Conservation (phyloP, 1,140 invertebrate species). For the Daktulosphaira vitifoliae region DNA sequence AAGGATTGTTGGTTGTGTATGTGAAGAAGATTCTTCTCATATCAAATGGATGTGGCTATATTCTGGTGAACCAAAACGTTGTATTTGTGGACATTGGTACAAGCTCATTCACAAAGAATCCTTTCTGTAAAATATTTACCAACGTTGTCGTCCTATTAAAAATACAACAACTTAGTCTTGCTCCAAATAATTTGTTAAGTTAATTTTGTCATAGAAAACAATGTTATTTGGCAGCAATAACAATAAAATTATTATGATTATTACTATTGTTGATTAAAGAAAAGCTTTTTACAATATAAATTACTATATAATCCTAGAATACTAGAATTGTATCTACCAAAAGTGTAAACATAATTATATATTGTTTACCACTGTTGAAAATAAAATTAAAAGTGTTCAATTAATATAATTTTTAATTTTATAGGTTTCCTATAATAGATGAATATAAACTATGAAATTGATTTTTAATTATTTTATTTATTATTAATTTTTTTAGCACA, state of each 20-base stretch:
- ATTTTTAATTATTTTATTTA: no score
- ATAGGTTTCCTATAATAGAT: no score
- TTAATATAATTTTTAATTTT: no score
- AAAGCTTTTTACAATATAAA: background rate
- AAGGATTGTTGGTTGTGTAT: constrained; percentile 89
- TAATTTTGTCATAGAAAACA: constrained; percentile 24
- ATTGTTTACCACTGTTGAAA: no score
- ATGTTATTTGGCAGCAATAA: constrained; percentile 3
- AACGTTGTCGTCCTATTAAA: background rate
- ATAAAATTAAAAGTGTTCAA: no score
- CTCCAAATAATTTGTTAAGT: constrained; percentile 21
- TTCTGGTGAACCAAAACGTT: constrained; percentile 76
- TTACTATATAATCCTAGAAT: background rate
- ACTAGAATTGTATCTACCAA: constrained; percentile 7
- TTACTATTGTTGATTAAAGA: background rate
- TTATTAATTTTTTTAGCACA: no score
- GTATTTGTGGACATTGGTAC: constrained; percentile 94
- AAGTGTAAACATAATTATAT: background rate
- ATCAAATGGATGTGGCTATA: constrained; percentile 93
- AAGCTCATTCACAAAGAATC: constrained; percentile 52
- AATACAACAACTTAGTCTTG: constrained; percentile 18
- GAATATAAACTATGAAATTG: no score
- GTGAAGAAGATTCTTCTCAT: constrained; percentile 80
- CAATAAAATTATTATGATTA: constrained; percentile 4
- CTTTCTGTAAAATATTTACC: constrained; percentile 4